A percentile compares a stretch with the other conserved stretches of the same genome.
These are phyloP conservation scores for Alectoris magna DNA, from an alignment of 2,797 vertebrate genomes.

Conservation along the genomic window DNA sequence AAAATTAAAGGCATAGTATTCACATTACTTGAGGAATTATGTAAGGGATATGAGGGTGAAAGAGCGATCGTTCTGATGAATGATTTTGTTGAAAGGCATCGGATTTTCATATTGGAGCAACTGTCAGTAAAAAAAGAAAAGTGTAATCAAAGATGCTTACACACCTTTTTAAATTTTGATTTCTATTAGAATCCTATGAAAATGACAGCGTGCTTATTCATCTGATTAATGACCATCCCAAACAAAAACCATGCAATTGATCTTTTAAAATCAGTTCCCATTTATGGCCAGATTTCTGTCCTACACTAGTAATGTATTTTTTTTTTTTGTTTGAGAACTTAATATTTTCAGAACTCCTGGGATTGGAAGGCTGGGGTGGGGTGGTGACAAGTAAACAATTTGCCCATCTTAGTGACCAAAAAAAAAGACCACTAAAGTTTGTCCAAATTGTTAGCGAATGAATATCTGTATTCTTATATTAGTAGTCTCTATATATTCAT, in stretches of 20 bases:
- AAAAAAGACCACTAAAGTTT: no score
- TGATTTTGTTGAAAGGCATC: conserved; percentile 5
- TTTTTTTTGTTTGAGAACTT: neutral
- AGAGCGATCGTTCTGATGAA: conserved; percentile 6
- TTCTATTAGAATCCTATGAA: conserved; percentile 50
- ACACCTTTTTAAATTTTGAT: neutral
- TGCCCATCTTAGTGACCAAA: neutral
- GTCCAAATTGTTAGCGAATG: accelerated
- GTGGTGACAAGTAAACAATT: neutral
- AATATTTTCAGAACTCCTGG: neutral
- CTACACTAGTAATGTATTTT: neutral
- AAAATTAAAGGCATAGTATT: neutral
- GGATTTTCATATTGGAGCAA: conserved; percentile 44
- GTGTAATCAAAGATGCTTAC: conserved; percentile 32
- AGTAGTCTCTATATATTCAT: neutral
- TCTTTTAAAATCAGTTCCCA: neutral
- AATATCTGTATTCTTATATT: no score
- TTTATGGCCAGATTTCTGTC: conserved; percentile 3
- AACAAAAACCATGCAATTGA: neutral
- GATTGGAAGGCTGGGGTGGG: neutral
- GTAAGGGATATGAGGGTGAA: neutral
- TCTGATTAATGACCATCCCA: neutral
- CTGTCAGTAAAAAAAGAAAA: neutral
- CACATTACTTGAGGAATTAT: neutral
- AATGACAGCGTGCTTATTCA: neutral